phyloP scores from a whole-genome alignment of 2,888 invertebrate species.

The Tetheella fluctuosa region DNA sequence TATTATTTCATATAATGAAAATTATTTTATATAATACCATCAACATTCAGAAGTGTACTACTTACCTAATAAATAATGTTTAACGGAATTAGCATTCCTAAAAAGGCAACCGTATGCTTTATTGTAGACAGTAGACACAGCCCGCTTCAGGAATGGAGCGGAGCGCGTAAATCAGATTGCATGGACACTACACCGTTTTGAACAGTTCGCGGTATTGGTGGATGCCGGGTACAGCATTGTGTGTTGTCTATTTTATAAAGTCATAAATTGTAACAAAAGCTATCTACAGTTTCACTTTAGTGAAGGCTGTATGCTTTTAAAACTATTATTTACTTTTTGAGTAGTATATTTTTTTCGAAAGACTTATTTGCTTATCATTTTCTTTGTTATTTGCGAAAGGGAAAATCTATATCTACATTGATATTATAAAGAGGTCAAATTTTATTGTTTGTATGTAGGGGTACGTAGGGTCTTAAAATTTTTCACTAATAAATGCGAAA shows the following conservation, averaged over 20 bases:
- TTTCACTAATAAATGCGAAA: no score
- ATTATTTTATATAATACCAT: background rate
- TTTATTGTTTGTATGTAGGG: no score
- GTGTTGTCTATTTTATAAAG: constrained; percentile 18
- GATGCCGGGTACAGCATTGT: constrained; percentile 30
- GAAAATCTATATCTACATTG: no score
- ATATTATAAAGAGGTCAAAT: no score
- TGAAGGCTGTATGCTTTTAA: background rate
- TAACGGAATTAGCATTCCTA: constrained; percentile 71
- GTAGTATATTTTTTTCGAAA: no score
- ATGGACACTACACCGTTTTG: constrained; percentile 71
- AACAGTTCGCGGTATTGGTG: constrained; percentile 58
- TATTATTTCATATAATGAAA: no score
- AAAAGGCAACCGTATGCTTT: constrained; percentile 70
- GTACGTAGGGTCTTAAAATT: no score
- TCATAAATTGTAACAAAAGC: background rate
- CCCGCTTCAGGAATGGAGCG: constrained; percentile 55
- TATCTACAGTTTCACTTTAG: no score
- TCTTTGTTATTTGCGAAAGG: no score
- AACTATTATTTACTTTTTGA: background rate
- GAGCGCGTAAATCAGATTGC: constrained; percentile 76
- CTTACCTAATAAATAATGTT: constrained; percentile 52
- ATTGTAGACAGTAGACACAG: constrained; percentile 40
- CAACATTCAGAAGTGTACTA: background rate
- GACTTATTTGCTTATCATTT: no score